These are phyloP conservation scores for Spilosoma lubricipeda DNA, from an alignment of 2,888 invertebrate species.

Conservation along the genomic window DNA sequence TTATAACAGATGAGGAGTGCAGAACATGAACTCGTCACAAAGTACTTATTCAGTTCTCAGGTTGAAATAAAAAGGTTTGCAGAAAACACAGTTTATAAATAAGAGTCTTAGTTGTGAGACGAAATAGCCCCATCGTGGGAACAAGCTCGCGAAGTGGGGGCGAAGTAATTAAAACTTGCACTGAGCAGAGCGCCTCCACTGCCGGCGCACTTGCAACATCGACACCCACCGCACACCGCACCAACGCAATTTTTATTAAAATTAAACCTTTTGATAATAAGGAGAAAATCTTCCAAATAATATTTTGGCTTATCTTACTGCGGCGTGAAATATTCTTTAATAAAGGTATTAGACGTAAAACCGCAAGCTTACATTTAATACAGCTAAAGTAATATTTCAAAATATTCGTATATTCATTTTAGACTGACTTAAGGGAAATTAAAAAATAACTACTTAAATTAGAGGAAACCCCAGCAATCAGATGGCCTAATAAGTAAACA, in stretches of 20 bases:
- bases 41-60: slow-evolving; percentile 58
- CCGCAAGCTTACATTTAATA: background rate
- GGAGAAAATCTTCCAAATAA: slow-evolving; percentile 25
- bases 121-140: slow-evolving; percentile 73
- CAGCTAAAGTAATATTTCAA: background rate
- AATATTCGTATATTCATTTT: background rate
- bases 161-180: slow-evolving; percentile 83
- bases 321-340: slow-evolving; percentile 12
- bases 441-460: background rate
- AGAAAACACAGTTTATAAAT: slow-evolving; percentile 73
- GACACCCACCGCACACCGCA: slow-evolving; percentile 42
- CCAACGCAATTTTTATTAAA: slow-evolving; percentile 56
- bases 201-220: slow-evolving; percentile 48
- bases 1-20: too few species aligned
- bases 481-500: background rate
- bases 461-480: background rate
- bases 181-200: slow-evolving; percentile 49
- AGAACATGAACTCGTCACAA: slow-evolving; percentile 13
- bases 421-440: background rate
- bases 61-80: slow-evolving; percentile 61
- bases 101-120: slow-evolving; percentile 75
- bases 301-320: slow-evolving; percentile 19
- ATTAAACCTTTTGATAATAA: slow-evolving; percentile 58
- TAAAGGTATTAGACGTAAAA: background rate
- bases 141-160: slow-evolving; percentile 71